A percentile compares a stretch with the other conserved stretches of the same genome.
Evolutionary conservation across 2,113 vertebrate species (phyloP).

Genomic region (Pollimyrus isidori): DNA sequence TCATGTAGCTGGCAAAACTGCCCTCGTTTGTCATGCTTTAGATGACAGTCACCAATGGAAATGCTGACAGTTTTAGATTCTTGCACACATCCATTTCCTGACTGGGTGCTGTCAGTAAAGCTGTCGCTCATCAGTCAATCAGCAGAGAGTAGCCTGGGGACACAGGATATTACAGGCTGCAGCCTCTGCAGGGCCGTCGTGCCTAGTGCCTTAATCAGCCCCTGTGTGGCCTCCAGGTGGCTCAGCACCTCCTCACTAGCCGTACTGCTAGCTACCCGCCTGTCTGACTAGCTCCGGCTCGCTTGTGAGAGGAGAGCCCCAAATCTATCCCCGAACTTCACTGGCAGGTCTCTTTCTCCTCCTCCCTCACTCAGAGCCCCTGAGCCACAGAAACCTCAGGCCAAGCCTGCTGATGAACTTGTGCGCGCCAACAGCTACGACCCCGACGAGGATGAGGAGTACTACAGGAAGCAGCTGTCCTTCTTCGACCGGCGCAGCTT

Average conservation of each 20-base stretch:
- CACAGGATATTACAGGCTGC: background rate
- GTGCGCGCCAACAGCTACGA: slow-evolving; percentile 85
- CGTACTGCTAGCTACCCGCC: background rate
- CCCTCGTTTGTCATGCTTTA: background rate
- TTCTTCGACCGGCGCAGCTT: slow-evolving; percentile 91
- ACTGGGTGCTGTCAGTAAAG: background rate
- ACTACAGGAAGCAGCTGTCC: slow-evolving; percentile 91
- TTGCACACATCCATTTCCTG: background rate
- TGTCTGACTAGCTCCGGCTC: background rate
- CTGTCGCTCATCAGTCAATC: background rate
- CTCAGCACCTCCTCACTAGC: too few relatives aligned
- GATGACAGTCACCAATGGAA: background rate
- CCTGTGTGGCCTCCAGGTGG: background rate
- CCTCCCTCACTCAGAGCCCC: slow-evolving; percentile 62
- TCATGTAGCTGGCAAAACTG: background rate
- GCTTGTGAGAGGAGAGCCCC: background rate
- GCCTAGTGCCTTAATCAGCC: background rate
- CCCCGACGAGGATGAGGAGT: slow-evolving; percentile 90
- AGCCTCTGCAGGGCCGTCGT: background rate
- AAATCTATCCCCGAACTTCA: background rate
- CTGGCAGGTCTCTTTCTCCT: background rate
- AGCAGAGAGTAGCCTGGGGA: background rate
- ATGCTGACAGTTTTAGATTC: background rate
- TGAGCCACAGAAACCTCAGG: slow-evolving; percentile 88
- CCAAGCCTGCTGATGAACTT: slow-evolving; percentile 75